Percentiles rank a stretch among this genome's conserved stretches.
These are phyloP conservation scores for Trialeurodes vaporariorum DNA, from an alignment of 1,140 invertebrate genomes.

Conservation along the genomic window DNA sequence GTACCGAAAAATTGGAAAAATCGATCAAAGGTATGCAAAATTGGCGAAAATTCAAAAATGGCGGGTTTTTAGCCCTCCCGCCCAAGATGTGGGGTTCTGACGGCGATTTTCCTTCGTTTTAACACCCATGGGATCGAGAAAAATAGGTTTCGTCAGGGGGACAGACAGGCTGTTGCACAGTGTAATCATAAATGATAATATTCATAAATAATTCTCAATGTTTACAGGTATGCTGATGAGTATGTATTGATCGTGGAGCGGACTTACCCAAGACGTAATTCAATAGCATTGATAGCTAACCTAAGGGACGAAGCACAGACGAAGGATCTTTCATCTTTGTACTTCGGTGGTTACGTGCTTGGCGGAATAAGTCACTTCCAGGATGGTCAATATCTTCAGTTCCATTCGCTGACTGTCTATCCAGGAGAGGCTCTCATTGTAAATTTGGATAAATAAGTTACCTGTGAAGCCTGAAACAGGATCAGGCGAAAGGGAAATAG, in stretches of 20 bases:
- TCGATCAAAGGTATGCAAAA: too few species aligned
- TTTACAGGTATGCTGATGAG: slow-evolving; percentile 39
- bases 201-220: background rate
- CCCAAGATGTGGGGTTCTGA: too few species aligned
- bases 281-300: slow-evolving; percentile 59
- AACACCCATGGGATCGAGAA: too few species aligned
- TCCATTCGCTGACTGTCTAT: slow-evolving; percentile 46
- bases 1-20: too few species aligned
- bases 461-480: too few species aligned
- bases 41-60: too few species aligned
- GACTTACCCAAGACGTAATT: slow-evolving; percentile 59
- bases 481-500: too few species aligned
- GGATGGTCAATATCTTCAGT: slow-evolving; percentile 47
- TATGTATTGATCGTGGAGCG: slow-evolving; percentile 58
- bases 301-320: slow-evolving; percentile 43
- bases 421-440: slow-evolving; percentile 50
- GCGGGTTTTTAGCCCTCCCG: too few species aligned
- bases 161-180: too few species aligned
- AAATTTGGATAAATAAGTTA: slow-evolving; percentile 50
- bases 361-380: slow-evolving; percentile 42
- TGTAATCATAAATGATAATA: too few species aligned
- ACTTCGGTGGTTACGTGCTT: slow-evolving; percentile 60
- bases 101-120: too few species aligned
- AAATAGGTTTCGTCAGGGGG: too few species aligned
- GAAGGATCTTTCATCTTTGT: slow-evolving; percentile 55